Percentiles rank a stretch among this genome's conserved stretches.
Evolutionary conservation across 2,797 vertebrate species (phyloP).

Genomic region (Paguma larvata): DNA sequence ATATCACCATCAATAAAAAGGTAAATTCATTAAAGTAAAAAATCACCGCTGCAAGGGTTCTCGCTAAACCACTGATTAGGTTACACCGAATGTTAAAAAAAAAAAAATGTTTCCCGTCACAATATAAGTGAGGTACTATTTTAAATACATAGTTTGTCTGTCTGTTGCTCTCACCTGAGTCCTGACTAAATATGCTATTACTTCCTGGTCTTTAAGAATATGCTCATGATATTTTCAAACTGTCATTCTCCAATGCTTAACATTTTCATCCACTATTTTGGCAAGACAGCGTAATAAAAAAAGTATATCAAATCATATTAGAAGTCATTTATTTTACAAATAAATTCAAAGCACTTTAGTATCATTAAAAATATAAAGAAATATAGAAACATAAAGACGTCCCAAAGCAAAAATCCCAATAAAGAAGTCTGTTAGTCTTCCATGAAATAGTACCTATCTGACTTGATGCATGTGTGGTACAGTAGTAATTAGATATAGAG

Average conservation of each 20-base stretch:
- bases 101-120: background rate
- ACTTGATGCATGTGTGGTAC: background rate
- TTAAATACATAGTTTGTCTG: background rate
- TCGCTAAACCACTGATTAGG: background rate
- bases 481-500: background rate
- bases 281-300: background rate
- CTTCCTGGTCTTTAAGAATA: background rate
- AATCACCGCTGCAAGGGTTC: background rate
- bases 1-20: background rate
- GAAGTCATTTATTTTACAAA: background rate
- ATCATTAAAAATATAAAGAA: conserved; percentile 34
- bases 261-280: background rate
- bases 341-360: conserved; percentile 13
- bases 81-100: background rate
- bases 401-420: conserved; percentile 20
- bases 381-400: background rate
- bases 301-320: conserved; percentile 1
- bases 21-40: conserved; percentile 32
- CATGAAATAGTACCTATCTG: background rate
- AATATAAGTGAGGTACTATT: background rate
- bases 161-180: background rate
- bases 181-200: background rate
- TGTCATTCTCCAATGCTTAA: background rate
- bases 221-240: background rate
- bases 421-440: background rate